Base-by-base conservation (phyloP, 2,888 invertebrate genomes). In the Villa cingulata region DNA sequence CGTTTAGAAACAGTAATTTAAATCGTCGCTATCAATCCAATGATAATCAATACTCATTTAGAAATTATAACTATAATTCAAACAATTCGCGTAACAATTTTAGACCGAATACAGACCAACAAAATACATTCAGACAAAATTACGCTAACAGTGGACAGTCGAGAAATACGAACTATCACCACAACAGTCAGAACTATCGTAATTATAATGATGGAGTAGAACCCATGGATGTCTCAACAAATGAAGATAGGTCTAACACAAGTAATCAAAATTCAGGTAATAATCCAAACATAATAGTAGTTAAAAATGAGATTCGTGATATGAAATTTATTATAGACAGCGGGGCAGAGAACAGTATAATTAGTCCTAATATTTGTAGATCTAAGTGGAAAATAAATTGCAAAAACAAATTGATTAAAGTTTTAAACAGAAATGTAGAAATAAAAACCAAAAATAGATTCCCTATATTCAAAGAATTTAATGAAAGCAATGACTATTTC, bases 281-380 rank as follows among this genome's bases (percentile, higher is more conserved):
- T 5, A 23, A n/a, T 15, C 17, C 34, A 17, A 48, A 42, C 29
- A 18, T 19, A 48, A 44, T 48, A 48, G 41, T 46, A 2, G 23
- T 46, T 16, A 16, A 41, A 36, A 36, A 20, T n/a, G 17, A 40
- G 14, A 36, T 12, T 41, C 36, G 17, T 20, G 14, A 27, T 1
- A 16, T 49, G 7, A 39, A 14, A 46, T 46, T 46, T 40, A 42
- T 46, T 3, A n/a, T n/a, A n/a, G n/a, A n/a, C n/a, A n/a, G n/a
- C n/a, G n/a, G n/a, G n/a, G n/a, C n/a, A n/a, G n/a, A 40, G 27
- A 27, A 27, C 10, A 27, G 27, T 27, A 27, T 27, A 27, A 27
- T 27, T 9, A 27, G 10, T 10, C 27, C 27, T 16, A 34, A 23
- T 20, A 9, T 40, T 16, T 42, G 39, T 27, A 40, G 36, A 9